Evolutionary conservation across 2,888 invertebrate genomes (phyloP), one percentile per base, ranked within the genome.

Genomic region (Drosophila sordidula): DNA sequence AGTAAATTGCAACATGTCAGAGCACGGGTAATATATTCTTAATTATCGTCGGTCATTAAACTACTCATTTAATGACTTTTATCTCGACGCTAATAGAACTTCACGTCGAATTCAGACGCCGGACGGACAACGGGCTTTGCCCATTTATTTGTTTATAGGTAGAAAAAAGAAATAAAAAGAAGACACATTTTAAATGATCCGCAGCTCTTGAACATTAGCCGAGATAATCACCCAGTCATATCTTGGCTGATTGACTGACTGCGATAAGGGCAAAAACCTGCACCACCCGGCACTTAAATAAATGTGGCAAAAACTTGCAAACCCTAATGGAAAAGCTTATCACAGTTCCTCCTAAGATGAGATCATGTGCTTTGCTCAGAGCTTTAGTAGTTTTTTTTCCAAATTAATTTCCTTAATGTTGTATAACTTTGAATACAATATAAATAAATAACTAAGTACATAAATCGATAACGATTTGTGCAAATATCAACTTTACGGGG

Each of bases 321-420:
- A 9, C 16, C 29, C 22, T 18, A 29, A 32, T 36, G 52, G 14
- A 44, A 55, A 25, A 18, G 41, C 44, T 45, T 54, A 44, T 70
- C 57, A 52, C 51, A 32, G 34, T 34, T 52, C 18, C 14, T 47
- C 4, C 14, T 42, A 45, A 50, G 75, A 67, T 83, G 84, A 78
- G 81, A 78, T 86, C 86, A 82, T 80, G 80, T 82, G 85, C 63
- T 41, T 70, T 29, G 22, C 18, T 44, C 22, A 4, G 2, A n/a
- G 38, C 9, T 39, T 52, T 68, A 63, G 71, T 85, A 79, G 82
- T 76, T 78, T 70, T 50, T 67, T 47, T 58, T 69, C 62, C n/a
- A 58, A 65, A 68, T 67, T 58, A 72, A 79, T 75, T 65, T 46
- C 77, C 79, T 71, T 74, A 67, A 72, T 50, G 47, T 51, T 56